phyloP scores from a whole-genome alignment of 2,888 invertebrate genomes.

The Gortyna flavago region DNA sequence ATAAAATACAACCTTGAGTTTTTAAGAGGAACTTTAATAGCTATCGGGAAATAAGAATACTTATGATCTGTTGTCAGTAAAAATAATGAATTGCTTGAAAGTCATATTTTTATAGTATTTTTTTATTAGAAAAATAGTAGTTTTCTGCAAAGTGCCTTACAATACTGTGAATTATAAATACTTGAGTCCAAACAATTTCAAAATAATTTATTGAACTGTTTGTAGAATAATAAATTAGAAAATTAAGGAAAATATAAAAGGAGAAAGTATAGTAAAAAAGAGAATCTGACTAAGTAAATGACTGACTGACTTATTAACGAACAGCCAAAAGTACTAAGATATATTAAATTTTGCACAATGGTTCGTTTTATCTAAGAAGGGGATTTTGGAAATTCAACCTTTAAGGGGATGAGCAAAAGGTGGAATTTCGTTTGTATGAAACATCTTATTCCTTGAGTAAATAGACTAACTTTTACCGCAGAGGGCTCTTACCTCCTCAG shows the following conservation, averaged over 20 bases:
- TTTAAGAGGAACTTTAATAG: background rate
- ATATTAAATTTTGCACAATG: background rate
- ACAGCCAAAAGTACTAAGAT: background rate
- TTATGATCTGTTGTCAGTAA: background rate
- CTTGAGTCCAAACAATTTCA: background rate
- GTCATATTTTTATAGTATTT: background rate
- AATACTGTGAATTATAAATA: background rate
- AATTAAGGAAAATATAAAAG: background rate
- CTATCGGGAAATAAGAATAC: background rate
- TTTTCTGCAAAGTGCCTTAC: background rate
- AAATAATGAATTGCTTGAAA: background rate
- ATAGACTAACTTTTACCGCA: background rate
- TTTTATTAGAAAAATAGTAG: background rate
- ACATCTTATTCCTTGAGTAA: background rate
- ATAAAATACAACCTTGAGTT: background rate
- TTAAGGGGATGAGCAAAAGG: background rate
- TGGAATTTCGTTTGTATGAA: background rate
- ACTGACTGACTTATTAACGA: background rate
- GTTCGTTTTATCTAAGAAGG: background rate
- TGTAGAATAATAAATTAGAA: background rate
- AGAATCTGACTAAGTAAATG: background rate
- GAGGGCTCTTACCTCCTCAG: slow-evolving; percentile 78
- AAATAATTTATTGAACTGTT: background rate
- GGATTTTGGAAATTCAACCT: background rate
- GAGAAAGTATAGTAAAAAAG: background rate